Evolutionary conservation across 2,113 vertebrate species (phyloP).

Genomic region (Calidris pygmaea): DNA sequence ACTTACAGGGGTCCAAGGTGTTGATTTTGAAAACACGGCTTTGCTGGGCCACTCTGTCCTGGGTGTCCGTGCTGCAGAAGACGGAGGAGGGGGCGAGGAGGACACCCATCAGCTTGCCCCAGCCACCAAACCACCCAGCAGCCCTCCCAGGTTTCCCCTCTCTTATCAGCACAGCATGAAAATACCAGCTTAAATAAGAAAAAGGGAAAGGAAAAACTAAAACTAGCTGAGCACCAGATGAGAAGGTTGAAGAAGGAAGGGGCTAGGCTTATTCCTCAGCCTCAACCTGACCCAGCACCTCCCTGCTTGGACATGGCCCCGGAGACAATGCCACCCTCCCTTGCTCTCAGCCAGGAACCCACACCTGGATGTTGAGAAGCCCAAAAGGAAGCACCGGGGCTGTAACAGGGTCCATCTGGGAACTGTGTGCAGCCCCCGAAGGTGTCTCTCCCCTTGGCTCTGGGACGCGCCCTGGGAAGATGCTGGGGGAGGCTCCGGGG

Average conservation of each 20-base stretch:
- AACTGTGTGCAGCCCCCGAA: background rate
- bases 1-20: background rate
- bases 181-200: background rate
- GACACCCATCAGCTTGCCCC: background rate
- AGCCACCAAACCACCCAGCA: background rate
- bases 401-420: background rate
- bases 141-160: background rate
- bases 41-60: background rate
- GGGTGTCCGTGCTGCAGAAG: background rate
- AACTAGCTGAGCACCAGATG: background rate
- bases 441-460: background rate
- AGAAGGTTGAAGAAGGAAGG: background rate
- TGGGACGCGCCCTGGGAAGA: accelerated
- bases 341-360: background rate
- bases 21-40: background rate
- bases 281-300: background rate
- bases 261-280: background rate
- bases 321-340: background rate
- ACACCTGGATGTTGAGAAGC: background rate
- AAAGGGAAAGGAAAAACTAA: background rate
- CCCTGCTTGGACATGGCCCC: accelerated
- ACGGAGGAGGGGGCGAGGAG: background rate
- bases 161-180: background rate
- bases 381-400: background rate
- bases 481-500: background rate